Evolutionary conservation across 2,888 invertebrate species (phyloP), one percentile per base, ranked within the genome.

Genomic region (Mamestra brassicae): DNA sequence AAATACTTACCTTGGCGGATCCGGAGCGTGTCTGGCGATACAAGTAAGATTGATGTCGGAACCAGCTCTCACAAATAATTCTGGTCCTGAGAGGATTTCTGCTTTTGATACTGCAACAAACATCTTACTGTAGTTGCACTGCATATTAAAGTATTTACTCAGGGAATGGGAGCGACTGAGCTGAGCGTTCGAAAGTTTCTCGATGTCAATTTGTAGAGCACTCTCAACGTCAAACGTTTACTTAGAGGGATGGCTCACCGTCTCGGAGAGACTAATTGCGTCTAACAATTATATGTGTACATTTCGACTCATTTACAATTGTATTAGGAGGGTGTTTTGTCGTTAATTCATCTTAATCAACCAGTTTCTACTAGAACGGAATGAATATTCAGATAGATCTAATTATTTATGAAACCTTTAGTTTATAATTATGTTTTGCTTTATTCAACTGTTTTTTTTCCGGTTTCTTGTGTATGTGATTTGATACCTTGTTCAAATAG

Each of bases 1-100:
- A 96, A 90, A 97, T 50, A 65, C 97, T 95, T 97, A 98, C 96
- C 98, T 98, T 71, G 98, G 98, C 54, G 98, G 98, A 90, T 98
- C 98, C 5, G 98, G 98, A 57, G 98, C 98, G 94, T 98, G 98
- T 83, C 98, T 97, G 61, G 98, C 98, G 90, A 98, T 97, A 96
- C 98, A 98, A 86, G 98, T 99, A 91, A 99, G 97, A 96, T 98
- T 99, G 94, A 99, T 98, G 96, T 98, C 98, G 87, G 98, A 98
- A 78, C 98, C 98, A 88, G 98, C 98, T 90, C 98, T 98, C 90
- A 99, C 98, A 95, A 98, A 98, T 90, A 98, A 96, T 95, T 98
- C 98, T 38, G 98, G 97, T 88, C 98, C 98, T 57, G 98, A 98
- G 88, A 98, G 97, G 90, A 99, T 99, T 97, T 98, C 98, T 78